Base-by-base conservation (phyloP, 2,797 vertebrate species). In the Chromis chromis region DNA sequence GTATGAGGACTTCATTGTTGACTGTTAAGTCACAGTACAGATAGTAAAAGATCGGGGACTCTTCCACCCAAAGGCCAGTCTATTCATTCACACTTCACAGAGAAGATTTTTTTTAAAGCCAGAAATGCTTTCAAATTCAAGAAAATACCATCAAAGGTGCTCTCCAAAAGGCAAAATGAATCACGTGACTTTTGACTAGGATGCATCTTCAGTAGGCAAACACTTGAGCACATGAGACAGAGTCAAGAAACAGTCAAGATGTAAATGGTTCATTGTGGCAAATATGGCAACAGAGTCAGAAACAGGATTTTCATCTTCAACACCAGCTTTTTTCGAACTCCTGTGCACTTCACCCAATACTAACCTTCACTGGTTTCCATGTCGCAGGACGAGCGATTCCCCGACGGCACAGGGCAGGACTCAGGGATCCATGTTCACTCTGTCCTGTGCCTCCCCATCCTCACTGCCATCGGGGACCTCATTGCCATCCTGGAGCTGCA, bases 401-500 rank as follows among this genome's bases (percentile, higher is more conserved):
- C 97, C 65, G 95, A 96, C 87, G 97, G 98, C 90, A 99, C 97
- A 82, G 98, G 97, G 70, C 95, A 98, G 93, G 96, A 98, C 91
- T 97, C 96, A 89, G 97, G 96, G 89, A 97, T 96, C 76, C 95
- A 94, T 54, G 96, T 98, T 93, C 96, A 98, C 92, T 99, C 98
- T 90, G 98, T 97, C 87, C 95, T 99, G 87, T 99, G 98, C 92
- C 92, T 99, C 87, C 98, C 98, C 49, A 97, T 99, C 79, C 95
- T 99, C 92, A 99, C 97, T 63, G 97, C 97, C 53, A 96, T 97
- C 67, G 97, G 97, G 39, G 98, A 99, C 88, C 94, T 99, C 91
- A 96, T 99, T 49, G 98, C 97, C 49, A 97, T 99, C 83, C 92
- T 99, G 85, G 97, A 99, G 94, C 95, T 99, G 70, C 96, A 98